A percentile compares a stretch with the other conserved stretches of the same genome.
Evolutionary conservation across 2,888 invertebrate species (phyloP).

Genomic region (Baccha elongata): DNA sequence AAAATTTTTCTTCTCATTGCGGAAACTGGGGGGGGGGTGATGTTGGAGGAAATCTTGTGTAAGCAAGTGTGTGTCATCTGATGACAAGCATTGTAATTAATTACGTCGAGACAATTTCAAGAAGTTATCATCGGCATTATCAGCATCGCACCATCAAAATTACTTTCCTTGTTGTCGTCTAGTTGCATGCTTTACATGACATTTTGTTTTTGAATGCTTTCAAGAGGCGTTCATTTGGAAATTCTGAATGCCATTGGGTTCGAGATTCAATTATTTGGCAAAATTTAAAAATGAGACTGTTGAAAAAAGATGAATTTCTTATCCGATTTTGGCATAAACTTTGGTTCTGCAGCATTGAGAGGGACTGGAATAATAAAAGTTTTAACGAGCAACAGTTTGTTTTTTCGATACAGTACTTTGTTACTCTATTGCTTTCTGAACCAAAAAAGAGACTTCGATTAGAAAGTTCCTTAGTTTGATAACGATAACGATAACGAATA

Average conservation of each 20-base stretch:
- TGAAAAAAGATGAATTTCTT: not conserved
- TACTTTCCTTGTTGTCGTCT: constrained; percentile 34
- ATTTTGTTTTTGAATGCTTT: constrained; percentile 54
- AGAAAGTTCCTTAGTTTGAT: too few species aligned
- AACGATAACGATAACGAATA: too few species aligned
- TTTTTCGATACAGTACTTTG: too few species aligned
- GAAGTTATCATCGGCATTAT: constrained; percentile 68
- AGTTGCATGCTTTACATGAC: not conserved
- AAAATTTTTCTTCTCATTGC: constrained; percentile 31
- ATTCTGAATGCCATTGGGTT: constrained; percentile 54
- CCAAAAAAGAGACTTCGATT: too few species aligned
- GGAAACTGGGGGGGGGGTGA: not conserved
- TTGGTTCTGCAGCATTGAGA: too few species aligned
- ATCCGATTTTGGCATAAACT: too few species aligned
- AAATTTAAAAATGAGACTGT: not conserved
- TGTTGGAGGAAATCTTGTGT: constrained; percentile 1
- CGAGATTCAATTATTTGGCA: not conserved
- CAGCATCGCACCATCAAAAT: constrained; percentile 40
- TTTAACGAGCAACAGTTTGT: too few species aligned
- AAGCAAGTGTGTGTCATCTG: constrained; percentile 57
- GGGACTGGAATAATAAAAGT: too few species aligned
- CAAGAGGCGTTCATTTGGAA: constrained; percentile 61
- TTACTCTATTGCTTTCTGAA: too few species aligned
- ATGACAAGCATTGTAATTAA: constrained; percentile 71
- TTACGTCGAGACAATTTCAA: constrained; percentile 65